A percentile compares a stretch with the other conserved stretches of the same genome.
Conservation (phyloP, 2,797 vertebrate species). For the Sebastes iracundus region DNA sequence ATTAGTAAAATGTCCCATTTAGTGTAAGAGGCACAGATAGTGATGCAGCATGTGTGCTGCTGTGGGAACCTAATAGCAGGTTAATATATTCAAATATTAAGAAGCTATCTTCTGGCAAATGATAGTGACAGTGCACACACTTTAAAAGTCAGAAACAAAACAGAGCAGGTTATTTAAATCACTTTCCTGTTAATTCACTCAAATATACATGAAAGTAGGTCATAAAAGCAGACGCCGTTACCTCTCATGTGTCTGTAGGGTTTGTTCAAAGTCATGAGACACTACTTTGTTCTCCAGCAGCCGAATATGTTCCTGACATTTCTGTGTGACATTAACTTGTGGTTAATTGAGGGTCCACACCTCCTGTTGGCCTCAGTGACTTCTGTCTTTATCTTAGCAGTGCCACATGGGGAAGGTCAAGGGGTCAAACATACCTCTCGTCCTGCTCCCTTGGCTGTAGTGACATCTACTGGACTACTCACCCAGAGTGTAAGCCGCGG, state of each 20-base stretch:
- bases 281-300: slow-evolving; percentile 30
- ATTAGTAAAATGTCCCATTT: slow-evolving; percentile 53
- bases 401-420: slow-evolving; percentile 53
- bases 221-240: not conserved
- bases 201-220: not conserved
- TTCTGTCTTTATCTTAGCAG: slow-evolving; percentile 46
- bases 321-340: slow-evolving; percentile 58
- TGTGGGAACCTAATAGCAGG: not conserved
- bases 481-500: slow-evolving; percentile 13
- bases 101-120: not conserved
- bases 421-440: slow-evolving; percentile 64
- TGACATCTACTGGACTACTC: slow-evolving; percentile 85
- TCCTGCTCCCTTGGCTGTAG: slow-evolving; percentile 77
- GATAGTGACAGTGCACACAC: not conserved
- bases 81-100: slow-evolving; percentile 8
- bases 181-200: not conserved
- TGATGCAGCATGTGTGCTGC: slow-evolving; percentile 1
- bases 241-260: not conserved
- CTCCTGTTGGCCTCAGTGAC: slow-evolving; percentile 47
- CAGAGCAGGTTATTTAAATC: not conserved
- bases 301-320: slow-evolving; percentile 58
- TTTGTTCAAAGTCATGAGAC: slow-evolving; percentile 54
- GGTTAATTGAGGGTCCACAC: slow-evolving; percentile 49
- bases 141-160: not conserved
- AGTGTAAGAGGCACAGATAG: slow-evolving; percentile 4